Evolutionary conservation across 1,140 invertebrate species (phyloP), one percentile per base, ranked within the genome.

Genomic region (Drosophila triauraria): DNA sequence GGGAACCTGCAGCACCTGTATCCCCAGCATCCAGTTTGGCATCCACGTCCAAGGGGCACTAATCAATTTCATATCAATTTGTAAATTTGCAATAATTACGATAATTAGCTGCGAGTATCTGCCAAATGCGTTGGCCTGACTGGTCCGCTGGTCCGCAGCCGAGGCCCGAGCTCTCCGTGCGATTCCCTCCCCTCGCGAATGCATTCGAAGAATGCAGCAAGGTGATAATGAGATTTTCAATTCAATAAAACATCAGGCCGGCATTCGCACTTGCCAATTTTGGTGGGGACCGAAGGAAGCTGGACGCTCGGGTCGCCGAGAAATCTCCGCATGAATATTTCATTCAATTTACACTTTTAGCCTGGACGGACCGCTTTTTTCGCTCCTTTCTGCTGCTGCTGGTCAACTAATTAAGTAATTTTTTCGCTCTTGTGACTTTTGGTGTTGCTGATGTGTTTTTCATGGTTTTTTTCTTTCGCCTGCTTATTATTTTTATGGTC

Each of bases 41-140:
- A 38, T 56, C 63, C 48, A 60, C 69, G 46, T 64, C 51, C 76
- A 56, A 61, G 75, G 81, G 75, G 81, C 86, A 80, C 83, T 92
- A 92, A 92, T 92, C 91, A 92, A 92, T 92, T 92, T 92, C 83
- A 92, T 92, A 92, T 92, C 91, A 92, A 92, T 92, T 92, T 92
- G 91, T 92, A 92, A 92, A 92, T 92, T 91, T 88, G 91, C 91
- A 87, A 92, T 92, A 92, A 92, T 92, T 92, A 91, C 86, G 91
- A 92, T 92, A 92, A 92, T 91, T 91, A 91, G 90, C 80, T 83
- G 84, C 82, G 82, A 86, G 75, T 86, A 86, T 86, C 82, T 75
- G 77, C 57, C 65, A 69, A 74, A 80, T 80, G 68, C 68, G 67
- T 72, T 78, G 82, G 56, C 81, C 65, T 53, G 59, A 64, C 69